Conservation (phyloP, 1,140 invertebrate genomes). For the Drosophila rufa region DNA sequence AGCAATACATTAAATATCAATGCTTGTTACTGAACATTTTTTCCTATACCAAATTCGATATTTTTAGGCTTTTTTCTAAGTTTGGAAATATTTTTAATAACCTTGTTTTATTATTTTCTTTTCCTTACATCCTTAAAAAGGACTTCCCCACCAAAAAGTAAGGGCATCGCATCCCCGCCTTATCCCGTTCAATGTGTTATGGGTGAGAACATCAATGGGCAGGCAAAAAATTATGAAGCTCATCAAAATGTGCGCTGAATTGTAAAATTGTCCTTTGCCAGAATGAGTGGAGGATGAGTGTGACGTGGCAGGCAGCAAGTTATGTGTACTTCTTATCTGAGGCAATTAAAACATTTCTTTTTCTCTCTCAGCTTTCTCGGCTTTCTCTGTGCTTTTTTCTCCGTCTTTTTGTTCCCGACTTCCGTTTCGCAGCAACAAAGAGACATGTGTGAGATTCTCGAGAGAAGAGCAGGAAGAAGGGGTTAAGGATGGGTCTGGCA, state of each 20-base stretch:
- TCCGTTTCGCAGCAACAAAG: conserved; percentile 53
- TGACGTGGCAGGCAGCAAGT: conserved; percentile 48
- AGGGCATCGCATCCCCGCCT: neutral
- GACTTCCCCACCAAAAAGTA: neutral
- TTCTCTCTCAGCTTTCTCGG: neutral
- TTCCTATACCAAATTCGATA: no score
- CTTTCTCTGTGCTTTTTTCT: conserved; percentile 12
- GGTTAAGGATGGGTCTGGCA: conserved; percentile 15
- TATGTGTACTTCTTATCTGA: conserved; percentile 79
- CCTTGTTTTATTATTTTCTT: no score
- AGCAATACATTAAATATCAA: no score
- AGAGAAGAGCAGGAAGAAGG: neutral
- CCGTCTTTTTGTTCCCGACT: conserved; percentile 47
- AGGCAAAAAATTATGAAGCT: conserved; percentile 80
- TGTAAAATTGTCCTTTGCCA: conserved; percentile 72
- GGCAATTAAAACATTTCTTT: conserved; percentile 78
- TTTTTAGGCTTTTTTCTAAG: no score
- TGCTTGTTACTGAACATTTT: no score
- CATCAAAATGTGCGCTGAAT: conserved; percentile 82
- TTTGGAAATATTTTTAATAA: no score
- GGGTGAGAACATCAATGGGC: conserved; percentile 75
- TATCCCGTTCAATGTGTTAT: conserved; percentile 47
- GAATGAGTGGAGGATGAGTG: neutral
- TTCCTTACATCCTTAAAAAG: no score
- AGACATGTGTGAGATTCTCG: conserved; percentile 50